A percentile compares a stretch with the other conserved stretches of the same genome.
Conservation (phyloP, 2,113 vertebrate genomes). For the Butorides virescens region DNA sequence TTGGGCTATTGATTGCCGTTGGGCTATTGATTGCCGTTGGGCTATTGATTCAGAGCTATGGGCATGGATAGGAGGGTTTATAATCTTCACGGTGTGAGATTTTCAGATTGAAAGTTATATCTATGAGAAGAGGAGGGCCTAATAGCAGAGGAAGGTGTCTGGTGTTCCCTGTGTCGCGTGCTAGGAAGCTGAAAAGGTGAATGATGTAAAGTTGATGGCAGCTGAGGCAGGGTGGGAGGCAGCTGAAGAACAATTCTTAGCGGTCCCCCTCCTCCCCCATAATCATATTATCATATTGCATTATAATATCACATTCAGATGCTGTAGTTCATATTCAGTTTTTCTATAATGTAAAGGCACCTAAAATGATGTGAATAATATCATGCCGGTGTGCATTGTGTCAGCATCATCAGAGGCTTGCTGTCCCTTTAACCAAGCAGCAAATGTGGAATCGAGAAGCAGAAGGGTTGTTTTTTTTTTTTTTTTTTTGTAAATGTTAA, state of each 20-base stretch:
- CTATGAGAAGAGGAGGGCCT: background rate
- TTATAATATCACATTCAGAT: background rate
- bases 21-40: background rate
- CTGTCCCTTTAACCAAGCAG: background rate
- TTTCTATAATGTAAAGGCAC: background rate
- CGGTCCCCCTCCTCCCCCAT: fast-evolving
- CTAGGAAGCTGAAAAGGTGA: background rate
- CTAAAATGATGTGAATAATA: background rate
- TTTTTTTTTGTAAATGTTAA: background rate
- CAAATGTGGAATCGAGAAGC: background rate
- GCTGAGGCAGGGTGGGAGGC: background rate
- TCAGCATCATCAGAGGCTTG: background rate
- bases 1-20: too few species aligned
- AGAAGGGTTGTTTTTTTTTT: background rate
- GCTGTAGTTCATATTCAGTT: background rate
- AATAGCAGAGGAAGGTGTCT: background rate
- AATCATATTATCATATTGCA: background rate
- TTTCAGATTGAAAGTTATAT: background rate
- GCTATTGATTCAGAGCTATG: background rate
- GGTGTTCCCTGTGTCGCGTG: fast-evolving
- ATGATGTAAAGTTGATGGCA: fast-evolving
- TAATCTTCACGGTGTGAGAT: background rate
- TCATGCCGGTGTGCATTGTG: background rate
- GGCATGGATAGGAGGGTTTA: background rate
- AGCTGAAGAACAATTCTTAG: background rate